Evolutionary conservation across 2,113 vertebrate genomes (phyloP), one percentile per base, ranked within the genome.

Genomic region (Gymnogyps californianus): DNA sequence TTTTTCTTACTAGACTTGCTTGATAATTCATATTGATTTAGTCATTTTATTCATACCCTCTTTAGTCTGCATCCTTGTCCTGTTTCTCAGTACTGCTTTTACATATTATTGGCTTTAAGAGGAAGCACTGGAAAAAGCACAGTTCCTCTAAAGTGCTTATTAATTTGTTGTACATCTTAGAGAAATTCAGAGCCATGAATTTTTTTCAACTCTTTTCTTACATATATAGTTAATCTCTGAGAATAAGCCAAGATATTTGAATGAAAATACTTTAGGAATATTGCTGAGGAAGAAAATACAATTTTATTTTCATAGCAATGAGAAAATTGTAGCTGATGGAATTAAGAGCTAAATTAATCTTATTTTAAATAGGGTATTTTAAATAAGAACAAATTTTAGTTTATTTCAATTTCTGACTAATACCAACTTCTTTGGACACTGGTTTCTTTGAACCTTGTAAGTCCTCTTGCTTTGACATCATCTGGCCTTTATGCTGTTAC

Each of bases 131-230:
- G 14, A 10, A 93, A 79, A 72, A 91, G n/a, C 22, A 64, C 25
- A 38, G 4, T 49, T 89, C 15, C 9, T 57, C 32, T 67, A 3
- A 75, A 78, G 6, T 32, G 12, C 22, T 81, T 82, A n/a, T 55
- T 59, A 40, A 40, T 74, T 88, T 16, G 3, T 49, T 70, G 21
- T 66, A 11, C 25, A 4, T 40, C 11, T 22, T 38, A 83, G 38
- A 22, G 7, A 74, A 66, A 65, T 51, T 38, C 14, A 13, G 46
- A 69, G 7, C 3, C 1, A 2, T 46, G 0, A 9, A 1, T 51
- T 38, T 59, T 86, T 87, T 70, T 9, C 16, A 26, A 11, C 9
- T 32, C 9, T 38, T 85, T 67, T 72, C 31, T 66, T 42, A 6
- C 2, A 1, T 52, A 3, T 29, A 1, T 46, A 7, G 13, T 46